Base-by-base conservation (phyloP, 2,113 vertebrate genomes). In the Marmota flaviventris region DNA sequence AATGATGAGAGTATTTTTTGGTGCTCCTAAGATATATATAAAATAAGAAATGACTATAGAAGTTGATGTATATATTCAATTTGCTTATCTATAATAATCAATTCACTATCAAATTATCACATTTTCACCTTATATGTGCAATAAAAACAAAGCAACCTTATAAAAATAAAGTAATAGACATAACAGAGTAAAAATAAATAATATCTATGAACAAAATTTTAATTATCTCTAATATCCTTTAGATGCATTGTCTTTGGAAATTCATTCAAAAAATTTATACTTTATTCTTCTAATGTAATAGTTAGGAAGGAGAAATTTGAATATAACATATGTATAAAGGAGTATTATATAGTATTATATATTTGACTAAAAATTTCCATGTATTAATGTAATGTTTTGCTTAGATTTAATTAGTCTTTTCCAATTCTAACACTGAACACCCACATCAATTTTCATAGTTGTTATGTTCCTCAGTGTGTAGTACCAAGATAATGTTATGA, bases 311-410 rank as follows among this genome's bases (percentile, higher is more conserved):
- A 91, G 37, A 86, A 37, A 7, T 11, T 39, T 84, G 78, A 61
- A 82, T 61, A 14, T 75, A 61, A 51, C 51, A 48, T 42, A 42
- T 79, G 7, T 58, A 27, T 34, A 82, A 72, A 85, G 65, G 32
- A 42, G 5, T 42, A 42, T 42, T 42, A 42, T 42, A 42, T 6
- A 92, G 0, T 89, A 67, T 72, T 73, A 86, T 45, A 70, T 75
- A 83, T 82, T 89, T 93, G 70, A 70, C 84, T 89, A 92, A 87
- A 37, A 91, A 77, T 91, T 77, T 93, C n/a, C n/a, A 63, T 9
- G 67, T 89, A 77, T 56, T 90, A 87, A 32, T 18, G 11, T 67
- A 27, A 4, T 39, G 37, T 51, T 69, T 87, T 16, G 0, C 48
- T 87, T 79, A 39, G 39, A 79, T 79, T 94, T 73, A 11, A 85